phyloP scores from a whole-genome alignment of 1,140 invertebrate species.

The Drosophila neocordata region DNA sequence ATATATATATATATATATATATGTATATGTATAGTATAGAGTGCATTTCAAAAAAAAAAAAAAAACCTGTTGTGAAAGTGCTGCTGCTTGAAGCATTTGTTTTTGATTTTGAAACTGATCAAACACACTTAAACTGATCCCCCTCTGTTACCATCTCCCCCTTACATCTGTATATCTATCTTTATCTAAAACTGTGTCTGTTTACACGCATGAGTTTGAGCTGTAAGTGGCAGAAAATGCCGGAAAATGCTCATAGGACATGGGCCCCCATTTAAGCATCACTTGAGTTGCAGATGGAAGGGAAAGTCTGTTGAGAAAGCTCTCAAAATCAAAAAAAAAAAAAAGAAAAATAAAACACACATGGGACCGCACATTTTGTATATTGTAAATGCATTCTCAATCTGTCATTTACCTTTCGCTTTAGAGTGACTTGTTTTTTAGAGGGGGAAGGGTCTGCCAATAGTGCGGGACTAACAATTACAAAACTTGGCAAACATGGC shows the following conservation, averaged over 20 bases:
- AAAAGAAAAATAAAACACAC: too few relatives aligned
- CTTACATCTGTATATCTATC: background rate
- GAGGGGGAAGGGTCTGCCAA: too few relatives aligned
- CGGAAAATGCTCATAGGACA: slow-evolving; percentile 7
- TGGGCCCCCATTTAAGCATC: background rate
- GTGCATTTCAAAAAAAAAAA: slow-evolving; percentile 1
- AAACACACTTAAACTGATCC: slow-evolving; percentile 16
- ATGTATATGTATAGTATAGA: background rate
- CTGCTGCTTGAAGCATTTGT: slow-evolving; percentile 1
- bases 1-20: too few relatives aligned
- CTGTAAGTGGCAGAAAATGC: slow-evolving; percentile 8
- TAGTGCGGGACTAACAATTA: background rate
- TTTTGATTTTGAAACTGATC: slow-evolving; percentile 14
- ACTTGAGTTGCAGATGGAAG: slow-evolving; percentile 1
- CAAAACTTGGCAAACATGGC: background rate
- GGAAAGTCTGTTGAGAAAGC: slow-evolving; percentile 4
- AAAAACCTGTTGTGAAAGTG: slow-evolving; percentile 20
- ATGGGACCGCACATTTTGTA: too few relatives aligned
- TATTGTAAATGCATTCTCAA: background rate
- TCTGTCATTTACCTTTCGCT: background rate
- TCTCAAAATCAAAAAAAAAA: background rate
- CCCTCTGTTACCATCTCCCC: background rate
- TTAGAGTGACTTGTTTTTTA: background rate
- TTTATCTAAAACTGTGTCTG: background rate
- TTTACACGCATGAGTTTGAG: slow-evolving; percentile 8